Evolutionary conservation across 2,797 vertebrate genomes (phyloP).

Genomic region (Luscinia megarhynchos): DNA sequence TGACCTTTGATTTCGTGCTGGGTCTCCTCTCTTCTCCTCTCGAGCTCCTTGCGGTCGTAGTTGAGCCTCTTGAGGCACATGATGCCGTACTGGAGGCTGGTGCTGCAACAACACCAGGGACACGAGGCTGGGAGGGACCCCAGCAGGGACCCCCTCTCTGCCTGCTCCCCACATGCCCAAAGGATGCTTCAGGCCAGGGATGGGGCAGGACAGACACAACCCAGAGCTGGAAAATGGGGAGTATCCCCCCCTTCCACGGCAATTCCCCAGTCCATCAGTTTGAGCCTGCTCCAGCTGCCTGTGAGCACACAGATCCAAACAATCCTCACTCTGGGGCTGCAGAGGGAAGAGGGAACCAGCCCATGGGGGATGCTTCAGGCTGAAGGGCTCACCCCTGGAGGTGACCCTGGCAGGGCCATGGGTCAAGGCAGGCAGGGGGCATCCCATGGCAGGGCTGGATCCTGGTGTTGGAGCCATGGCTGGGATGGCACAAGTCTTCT

Average conservation of each 20-base stretch:
- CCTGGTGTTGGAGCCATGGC: not conserved
- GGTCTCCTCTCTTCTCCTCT: slow-evolving; percentile 90
- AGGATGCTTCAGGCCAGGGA: not conserved
- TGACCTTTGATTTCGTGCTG: slow-evolving; percentile 94
- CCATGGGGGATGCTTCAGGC: not conserved
- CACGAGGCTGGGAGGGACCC: not conserved
- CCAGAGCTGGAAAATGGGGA: not conserved
- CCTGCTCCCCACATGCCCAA: not conserved
- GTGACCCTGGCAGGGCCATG: not conserved
- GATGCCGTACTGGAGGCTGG: slow-evolving; percentile 95
- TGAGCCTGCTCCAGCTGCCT: not conserved
- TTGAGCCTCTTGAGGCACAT: slow-evolving; percentile 98
- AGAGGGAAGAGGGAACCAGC: not conserved
- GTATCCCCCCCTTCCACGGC: not conserved
- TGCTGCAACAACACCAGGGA: slow-evolving; percentile 73
- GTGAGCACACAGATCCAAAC: fast-evolving
- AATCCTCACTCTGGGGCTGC: fast-evolving
- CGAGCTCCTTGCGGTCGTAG: slow-evolving; percentile 96
- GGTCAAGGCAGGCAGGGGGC: not conserved
- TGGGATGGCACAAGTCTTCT: not conserved
- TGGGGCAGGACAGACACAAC: not conserved
- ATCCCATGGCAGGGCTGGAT: not conserved
- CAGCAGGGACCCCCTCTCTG: not conserved
- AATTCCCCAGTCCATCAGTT: not conserved
- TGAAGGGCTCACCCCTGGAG: not conserved